Percentiles rank a stretch among this genome's conserved stretches.
Conservation (phyloP, 1,140 invertebrate genomes). For the Adoxophyes honmai region DNA sequence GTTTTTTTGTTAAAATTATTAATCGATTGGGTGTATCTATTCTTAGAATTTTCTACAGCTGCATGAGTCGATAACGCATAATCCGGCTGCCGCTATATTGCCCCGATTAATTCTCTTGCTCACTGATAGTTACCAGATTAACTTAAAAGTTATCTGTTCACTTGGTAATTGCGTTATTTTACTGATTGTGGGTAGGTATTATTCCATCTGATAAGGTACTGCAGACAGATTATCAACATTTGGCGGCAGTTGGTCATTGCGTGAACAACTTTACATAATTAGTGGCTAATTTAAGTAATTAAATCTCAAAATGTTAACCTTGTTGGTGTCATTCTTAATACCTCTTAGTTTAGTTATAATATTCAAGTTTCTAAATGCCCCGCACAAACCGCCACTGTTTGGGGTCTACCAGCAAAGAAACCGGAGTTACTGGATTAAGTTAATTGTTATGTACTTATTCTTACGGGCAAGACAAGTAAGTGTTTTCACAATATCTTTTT, state of each 20-base stretch:
- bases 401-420: constrained; percentile 75
- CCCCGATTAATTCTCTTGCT: too few species aligned
- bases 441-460: constrained; percentile 64
- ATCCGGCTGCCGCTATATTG: too few species aligned
- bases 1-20: too few species aligned
- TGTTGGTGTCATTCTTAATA: constrained; percentile 33
- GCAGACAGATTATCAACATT: neutral
- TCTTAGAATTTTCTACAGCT: too few species aligned
- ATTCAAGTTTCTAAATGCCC: constrained; percentile 52
- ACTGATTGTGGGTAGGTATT: too few species aligned
- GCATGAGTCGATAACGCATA: too few species aligned
- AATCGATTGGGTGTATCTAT: too few species aligned
- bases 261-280: neutral
- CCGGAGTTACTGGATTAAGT: constrained; percentile 72
- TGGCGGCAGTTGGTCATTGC: neutral
- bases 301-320: constrained; percentile 21
- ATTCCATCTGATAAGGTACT: neutral
- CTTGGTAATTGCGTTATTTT: too few species aligned
- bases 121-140: too few species aligned
- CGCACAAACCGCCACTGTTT: constrained; percentile 63
- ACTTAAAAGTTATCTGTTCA: too few species aligned
- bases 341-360: constrained; percentile 38
- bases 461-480: constrained; percentile 58
- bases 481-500: constrained; percentile 15
- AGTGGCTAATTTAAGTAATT: neutral